phyloP scores from a whole-genome alignment of 2,888 invertebrate genomes.

The Apodemia duryi region DNA sequence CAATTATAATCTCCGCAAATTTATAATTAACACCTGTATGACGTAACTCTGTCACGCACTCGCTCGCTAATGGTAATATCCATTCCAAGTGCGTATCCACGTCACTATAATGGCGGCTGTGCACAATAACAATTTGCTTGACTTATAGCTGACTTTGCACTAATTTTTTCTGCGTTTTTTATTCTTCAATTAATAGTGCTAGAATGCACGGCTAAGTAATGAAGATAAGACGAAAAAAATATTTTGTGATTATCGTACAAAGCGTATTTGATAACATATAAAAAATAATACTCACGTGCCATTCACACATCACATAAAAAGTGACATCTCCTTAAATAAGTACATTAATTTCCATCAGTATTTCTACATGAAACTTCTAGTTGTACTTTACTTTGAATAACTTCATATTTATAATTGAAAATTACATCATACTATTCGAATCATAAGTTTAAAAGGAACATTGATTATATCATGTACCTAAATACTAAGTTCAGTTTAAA shows the following conservation, averaged over 20 bases:
- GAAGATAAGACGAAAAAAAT: not conserved
- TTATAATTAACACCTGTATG: not conserved
- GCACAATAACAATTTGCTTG: not conserved
- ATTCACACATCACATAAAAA: not conserved
- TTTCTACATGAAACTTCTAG: slow-evolving; percentile 23
- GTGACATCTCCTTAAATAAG: not conserved
- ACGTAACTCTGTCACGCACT: not conserved
- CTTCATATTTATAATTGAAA: slow-evolving; percentile 25
- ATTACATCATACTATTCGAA: slow-evolving; percentile 29
- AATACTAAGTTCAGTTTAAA: not conserved
- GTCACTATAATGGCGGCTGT: not conserved
- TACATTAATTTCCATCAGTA: not conserved
- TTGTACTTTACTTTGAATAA: slow-evolving; percentile 30
- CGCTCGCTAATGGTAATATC: too few relatives aligned
- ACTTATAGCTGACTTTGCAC: too few relatives aligned
- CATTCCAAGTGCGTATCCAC: not conserved
- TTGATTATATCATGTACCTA: slow-evolving; percentile 19
- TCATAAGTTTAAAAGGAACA: slow-evolving; percentile 31
- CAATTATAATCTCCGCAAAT: not conserved
- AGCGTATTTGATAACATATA: too few relatives aligned
- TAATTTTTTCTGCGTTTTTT: too few relatives aligned
- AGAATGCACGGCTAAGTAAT: too few relatives aligned
- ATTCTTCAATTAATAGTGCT: too few relatives aligned
- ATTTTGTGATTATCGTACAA: not conserved
- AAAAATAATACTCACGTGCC: not conserved